Percentiles rank a stretch among this genome's conserved stretches.
Conservation (phyloP, 2,888 invertebrate genomes). For the Calameuta idolon region DNA sequence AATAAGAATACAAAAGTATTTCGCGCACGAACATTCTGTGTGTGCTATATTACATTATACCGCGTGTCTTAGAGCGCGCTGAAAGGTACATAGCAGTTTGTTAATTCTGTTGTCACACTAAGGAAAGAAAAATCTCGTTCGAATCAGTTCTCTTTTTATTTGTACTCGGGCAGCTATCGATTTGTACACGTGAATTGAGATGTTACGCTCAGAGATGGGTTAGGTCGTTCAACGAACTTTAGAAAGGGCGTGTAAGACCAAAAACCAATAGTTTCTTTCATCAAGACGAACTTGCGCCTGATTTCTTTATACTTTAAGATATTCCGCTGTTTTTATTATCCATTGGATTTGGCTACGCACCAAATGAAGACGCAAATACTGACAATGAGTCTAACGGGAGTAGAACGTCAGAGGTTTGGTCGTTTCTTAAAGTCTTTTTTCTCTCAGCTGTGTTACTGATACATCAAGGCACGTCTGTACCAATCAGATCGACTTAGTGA, state of each 20-base stretch:
- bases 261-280: background rate
- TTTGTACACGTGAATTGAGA: background rate
- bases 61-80: background rate
- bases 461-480: background rate
- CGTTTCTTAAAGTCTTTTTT: background rate
- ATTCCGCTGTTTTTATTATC: background rate
- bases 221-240: background rate
- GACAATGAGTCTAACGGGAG: background rate
- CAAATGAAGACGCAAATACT: background rate
- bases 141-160: background rate
- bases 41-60: background rate
- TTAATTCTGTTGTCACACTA: background rate
- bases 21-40: background rate
- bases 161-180: background rate
- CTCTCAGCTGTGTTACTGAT: background rate
- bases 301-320: background rate
- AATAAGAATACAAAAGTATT: background rate
- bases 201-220: background rate
- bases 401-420: background rate
- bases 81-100: background rate
- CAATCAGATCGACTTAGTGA: background rate
- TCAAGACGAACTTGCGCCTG: background rate
- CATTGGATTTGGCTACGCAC: background rate
- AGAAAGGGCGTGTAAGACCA: background rate
- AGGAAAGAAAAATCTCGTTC: background rate